phyloP scores from a whole-genome alignment of 30 jellyfish, hydroid and myxozoan genomes.

The Aurelia coerulea region DNA sequence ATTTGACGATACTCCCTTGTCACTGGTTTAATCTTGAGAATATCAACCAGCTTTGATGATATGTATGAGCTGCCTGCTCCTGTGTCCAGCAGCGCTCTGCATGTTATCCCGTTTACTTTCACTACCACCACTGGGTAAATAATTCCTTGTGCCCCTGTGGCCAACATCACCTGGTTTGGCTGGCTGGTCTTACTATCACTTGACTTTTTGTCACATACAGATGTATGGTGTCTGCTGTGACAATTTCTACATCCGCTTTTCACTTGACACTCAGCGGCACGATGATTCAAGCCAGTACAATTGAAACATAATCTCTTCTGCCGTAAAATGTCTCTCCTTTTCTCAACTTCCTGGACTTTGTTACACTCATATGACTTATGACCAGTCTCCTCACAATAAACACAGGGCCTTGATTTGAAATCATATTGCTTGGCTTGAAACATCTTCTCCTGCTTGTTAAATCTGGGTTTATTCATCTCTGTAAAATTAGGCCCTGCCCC shows the following conservation, averaged over 20 bases:
- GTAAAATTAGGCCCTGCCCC: no score
- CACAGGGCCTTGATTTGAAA: constrained; percentile 27
- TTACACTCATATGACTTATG: constrained; percentile 45
- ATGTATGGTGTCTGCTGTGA: constrained; percentile 57
- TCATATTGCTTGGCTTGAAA: no score
- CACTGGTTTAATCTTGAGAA: constrained; percentile 29
- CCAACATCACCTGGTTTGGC: constrained; percentile 35
- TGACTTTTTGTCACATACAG: constrained; percentile 46
- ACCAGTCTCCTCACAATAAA: constrained; percentile 32
- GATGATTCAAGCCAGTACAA: constrained; percentile 66
- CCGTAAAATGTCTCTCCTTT: constrained; percentile 30
- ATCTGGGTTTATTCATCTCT: no score
- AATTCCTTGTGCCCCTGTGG: constrained; percentile 46
- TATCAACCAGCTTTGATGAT: constrained; percentile 60
- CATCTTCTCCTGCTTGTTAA: no score
- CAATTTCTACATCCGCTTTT: constrained; percentile 62
- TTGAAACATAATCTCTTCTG: constrained; percentile 51
- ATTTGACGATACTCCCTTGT: constrained; percentile 51
- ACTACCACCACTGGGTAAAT: constrained; percentile 56
- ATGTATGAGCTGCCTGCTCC: constrained; percentile 81
- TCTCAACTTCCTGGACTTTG: constrained; percentile 33
- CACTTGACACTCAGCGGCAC: constrained; percentile 58
- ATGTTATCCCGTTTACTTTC: constrained; percentile 52
- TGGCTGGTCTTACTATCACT: constrained; percentile 25
- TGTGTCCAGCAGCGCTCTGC: constrained; percentile 72